phyloP scores from a whole-genome alignment of 2,888 invertebrate genomes.

The Caradrina clavipalpis region DNA sequence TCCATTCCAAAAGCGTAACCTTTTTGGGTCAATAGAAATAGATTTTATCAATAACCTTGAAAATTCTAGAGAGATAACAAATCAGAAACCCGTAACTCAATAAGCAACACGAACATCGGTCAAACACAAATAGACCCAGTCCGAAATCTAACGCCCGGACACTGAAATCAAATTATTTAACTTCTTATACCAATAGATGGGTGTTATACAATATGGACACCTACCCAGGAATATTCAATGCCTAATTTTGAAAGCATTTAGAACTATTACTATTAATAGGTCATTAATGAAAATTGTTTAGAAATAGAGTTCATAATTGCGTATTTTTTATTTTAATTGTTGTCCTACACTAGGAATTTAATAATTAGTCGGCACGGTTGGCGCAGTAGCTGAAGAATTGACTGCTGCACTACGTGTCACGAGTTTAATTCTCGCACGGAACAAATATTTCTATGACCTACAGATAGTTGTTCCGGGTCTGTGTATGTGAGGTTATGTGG shows the following conservation, averaged over 20 bases:
- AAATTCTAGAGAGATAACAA: constrained; percentile 26
- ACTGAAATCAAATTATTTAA: constrained; percentile 38
- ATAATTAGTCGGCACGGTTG: too few species aligned
- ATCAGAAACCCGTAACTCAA: constrained; percentile 35
- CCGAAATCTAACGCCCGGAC: constrained; percentile 33
- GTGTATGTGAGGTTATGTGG: too few species aligned
- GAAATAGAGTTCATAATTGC: too few species aligned
- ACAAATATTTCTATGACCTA: too few species aligned
- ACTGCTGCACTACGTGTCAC: too few species aligned
- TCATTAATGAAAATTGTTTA: too few species aligned
- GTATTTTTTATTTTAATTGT: too few species aligned
- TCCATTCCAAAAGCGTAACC: neutral
- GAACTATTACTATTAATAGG: too few species aligned
- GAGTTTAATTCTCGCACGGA: too few species aligned
- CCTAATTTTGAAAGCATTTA: neutral
- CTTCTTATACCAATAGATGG: constrained; percentile 14
- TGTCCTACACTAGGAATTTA: too few species aligned
- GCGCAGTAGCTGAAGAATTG: too few species aligned
- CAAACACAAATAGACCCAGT: constrained; percentile 26
- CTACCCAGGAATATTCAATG: neutral
- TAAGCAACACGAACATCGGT: constrained; percentile 43
- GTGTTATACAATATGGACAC: constrained; percentile 14
- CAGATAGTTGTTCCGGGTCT: too few species aligned
- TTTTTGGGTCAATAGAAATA: constrained; percentile 4
- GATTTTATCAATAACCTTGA: constrained; percentile 28